These are phyloP conservation scores for Osedax frankpressi DNA, from an alignment of 2,888 invertebrate species.

Conservation along the genomic window DNA sequence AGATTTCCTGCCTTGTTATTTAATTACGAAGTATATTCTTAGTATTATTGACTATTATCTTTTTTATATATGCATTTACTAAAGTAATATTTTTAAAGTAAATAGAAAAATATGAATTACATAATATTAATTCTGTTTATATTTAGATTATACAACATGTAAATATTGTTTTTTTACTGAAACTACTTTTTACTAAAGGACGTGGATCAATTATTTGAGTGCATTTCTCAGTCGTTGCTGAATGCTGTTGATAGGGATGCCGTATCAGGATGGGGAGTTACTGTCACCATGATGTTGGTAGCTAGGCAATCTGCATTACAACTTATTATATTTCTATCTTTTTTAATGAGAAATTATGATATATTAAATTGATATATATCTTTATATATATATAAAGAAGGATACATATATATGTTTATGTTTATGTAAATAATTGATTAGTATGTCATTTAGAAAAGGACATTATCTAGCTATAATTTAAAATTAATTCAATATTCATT, in stretches of 20 bases:
- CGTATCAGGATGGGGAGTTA: conserved; percentile 92
- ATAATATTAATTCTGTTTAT: too few relatives aligned
- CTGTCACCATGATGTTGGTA: conserved; percentile 83
- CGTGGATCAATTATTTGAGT: conserved; percentile 86
- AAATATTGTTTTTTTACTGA: too few relatives aligned
- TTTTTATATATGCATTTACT: too few relatives aligned
- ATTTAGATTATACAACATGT: too few relatives aligned
- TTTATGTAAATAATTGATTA: background rate
- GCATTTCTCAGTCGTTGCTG: conserved; percentile 79
- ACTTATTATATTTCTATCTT: background rate
- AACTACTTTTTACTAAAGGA: conserved; percentile 47
- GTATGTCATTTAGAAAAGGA: too few relatives aligned
- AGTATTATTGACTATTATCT: too few relatives aligned
- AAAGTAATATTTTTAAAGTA: too few relatives aligned
- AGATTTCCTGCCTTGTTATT: too few relatives aligned
- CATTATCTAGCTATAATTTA: too few relatives aligned
- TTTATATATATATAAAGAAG: background rate
- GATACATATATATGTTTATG: background rate
- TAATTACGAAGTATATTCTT: too few relatives aligned
- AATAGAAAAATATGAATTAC: too few relatives aligned
- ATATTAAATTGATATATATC: background rate
- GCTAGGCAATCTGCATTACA: conserved; percentile 24
- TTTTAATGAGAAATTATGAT: conserved; percentile 13
- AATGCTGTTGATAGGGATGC: conserved; percentile 95
- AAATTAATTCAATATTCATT: too few relatives aligned